phyloP scores from a whole-genome alignment of 2,113 vertebrate genomes.

The Hippocampus abdominalis region DNA sequence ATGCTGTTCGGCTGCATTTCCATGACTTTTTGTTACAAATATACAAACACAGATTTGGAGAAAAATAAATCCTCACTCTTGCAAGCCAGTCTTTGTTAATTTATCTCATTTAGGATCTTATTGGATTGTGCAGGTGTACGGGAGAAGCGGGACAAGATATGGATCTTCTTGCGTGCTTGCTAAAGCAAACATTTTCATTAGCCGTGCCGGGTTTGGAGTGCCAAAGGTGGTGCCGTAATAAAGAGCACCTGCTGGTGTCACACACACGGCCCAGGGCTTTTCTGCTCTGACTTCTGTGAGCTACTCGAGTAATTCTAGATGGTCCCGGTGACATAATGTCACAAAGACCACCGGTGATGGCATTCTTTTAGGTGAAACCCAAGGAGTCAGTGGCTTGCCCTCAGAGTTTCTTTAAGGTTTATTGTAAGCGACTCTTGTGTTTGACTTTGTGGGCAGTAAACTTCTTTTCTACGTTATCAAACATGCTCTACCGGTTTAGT shows the following conservation, averaged over 20 bases:
- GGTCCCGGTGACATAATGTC: constrained; percentile 43
- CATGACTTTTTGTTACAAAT: background rate
- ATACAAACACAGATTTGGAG: background rate
- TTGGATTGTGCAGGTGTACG: constrained; percentile 2
- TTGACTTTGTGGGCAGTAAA: background rate
- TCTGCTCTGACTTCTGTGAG: constrained; percentile 24
- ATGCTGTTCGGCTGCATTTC: background rate
- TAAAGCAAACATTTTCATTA: constrained; percentile 33
- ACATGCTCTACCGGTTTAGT: background rate
- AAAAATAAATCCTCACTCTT: background rate
- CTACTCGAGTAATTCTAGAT: constrained; percentile 46
- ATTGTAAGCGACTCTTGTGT: background rate
- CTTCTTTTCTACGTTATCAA: background rate
- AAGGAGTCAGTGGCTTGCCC: constrained; percentile 21
- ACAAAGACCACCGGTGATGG: constrained; percentile 43
- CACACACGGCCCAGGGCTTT: constrained; percentile 28
- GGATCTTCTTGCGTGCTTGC: constrained; percentile 16
- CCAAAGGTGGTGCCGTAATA: constrained; percentile 36
- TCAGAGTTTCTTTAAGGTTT: constrained; percentile 9
- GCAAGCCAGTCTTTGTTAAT: background rate
- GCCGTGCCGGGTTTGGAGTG: constrained; percentile 37
- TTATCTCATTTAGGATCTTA: background rate
- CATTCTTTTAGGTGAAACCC: constrained; percentile 38
- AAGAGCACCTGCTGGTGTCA: constrained; percentile 59
- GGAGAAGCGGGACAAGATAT: background rate